Conservation (phyloP, 2,888 invertebrate species). For the Spatulosminthurus flaviceps region DNA sequence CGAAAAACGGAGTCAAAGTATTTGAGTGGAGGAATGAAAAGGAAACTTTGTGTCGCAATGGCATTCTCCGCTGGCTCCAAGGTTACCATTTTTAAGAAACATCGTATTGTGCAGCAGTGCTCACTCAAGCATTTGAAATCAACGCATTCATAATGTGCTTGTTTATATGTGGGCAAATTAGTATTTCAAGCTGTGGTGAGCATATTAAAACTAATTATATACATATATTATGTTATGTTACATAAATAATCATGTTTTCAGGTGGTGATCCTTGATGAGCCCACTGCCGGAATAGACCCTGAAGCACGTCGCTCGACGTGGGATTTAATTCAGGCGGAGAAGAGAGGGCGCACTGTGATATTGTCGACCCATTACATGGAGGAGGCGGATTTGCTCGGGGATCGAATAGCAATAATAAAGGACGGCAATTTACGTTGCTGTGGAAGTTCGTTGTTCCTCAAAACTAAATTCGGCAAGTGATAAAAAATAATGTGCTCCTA, state of each 20-base stretch:
- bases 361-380: slow-evolving; percentile 96
- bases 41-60: slow-evolving; percentile 21
- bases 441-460: slow-evolving; percentile 85
- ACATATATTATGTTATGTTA: too few relatives aligned
- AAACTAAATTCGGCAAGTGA: slow-evolving; percentile 71
- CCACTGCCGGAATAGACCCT: background rate
- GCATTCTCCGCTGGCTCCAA: slow-evolving; percentile 30
- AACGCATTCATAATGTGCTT: slow-evolving; percentile 83
- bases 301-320: slow-evolving; percentile 67
- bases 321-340: slow-evolving; percentile 67
- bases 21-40: slow-evolving; percentile 37
- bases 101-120: slow-evolving; percentile 76
- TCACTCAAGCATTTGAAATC: slow-evolving; percentile 76
- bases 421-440: slow-evolving; percentile 77
- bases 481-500: too few relatives aligned
- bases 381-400: slow-evolving; percentile 82
- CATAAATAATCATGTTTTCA: slow-evolving; percentile 64
- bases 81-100: slow-evolving; percentile 62
- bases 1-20: background rate
- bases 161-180: too few relatives aligned
- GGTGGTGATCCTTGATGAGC: background rate
- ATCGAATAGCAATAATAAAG: slow-evolving; percentile 78
- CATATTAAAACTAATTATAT: too few relatives aligned
- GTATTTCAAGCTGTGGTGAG: too few relatives aligned
- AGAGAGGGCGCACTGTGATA: slow-evolving; percentile 80